Evolutionary conservation across 2,797 vertebrate genomes (phyloP).

Genomic region (Clarias laeviceps): DNA sequence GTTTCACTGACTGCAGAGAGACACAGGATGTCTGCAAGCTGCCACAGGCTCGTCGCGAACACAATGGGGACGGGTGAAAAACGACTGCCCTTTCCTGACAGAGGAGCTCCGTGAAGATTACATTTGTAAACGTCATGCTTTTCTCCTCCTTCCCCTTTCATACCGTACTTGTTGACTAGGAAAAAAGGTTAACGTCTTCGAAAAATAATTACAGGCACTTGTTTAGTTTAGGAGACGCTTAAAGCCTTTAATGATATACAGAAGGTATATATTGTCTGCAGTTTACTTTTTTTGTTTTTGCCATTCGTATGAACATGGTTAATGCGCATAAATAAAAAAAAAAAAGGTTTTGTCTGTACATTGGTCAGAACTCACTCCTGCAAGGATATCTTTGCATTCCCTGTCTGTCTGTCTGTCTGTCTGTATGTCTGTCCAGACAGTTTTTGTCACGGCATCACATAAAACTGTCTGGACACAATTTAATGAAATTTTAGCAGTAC

Average conservation of each 20-base stretch:
- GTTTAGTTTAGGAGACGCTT: neutral
- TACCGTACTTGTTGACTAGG: neutral
- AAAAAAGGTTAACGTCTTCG: neutral
- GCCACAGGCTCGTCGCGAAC: slow-evolving; percentile 69
- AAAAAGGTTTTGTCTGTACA: too few relatives aligned
- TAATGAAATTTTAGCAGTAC: too few relatives aligned
- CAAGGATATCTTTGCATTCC: too few relatives aligned
- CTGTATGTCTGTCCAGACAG: too few relatives aligned
- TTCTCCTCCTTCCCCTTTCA: neutral
- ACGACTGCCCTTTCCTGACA: slow-evolving; percentile 58
- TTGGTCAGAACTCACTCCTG: too few relatives aligned
- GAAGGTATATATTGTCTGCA: neutral
- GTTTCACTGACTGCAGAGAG: slow-evolving; percentile 59
- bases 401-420: too few relatives aligned
- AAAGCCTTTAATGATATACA: neutral
- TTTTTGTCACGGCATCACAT: too few relatives aligned
- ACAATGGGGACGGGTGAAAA: slow-evolving; percentile 64
- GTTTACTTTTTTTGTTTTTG: neutral
- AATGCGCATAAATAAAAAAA: neutral
- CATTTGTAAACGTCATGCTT: slow-evolving; percentile 29
- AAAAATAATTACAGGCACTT: slow-evolving; percentile 9
- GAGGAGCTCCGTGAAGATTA: slow-evolving; percentile 32
- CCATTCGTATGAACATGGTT: neutral
- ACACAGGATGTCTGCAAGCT: slow-evolving; percentile 71
- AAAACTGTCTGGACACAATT: too few relatives aligned